Evolutionary conservation across 2,888 invertebrate species (phyloP), one percentile per base, ranked within the genome.

Genomic region (Gymnocheta viridis): DNA sequence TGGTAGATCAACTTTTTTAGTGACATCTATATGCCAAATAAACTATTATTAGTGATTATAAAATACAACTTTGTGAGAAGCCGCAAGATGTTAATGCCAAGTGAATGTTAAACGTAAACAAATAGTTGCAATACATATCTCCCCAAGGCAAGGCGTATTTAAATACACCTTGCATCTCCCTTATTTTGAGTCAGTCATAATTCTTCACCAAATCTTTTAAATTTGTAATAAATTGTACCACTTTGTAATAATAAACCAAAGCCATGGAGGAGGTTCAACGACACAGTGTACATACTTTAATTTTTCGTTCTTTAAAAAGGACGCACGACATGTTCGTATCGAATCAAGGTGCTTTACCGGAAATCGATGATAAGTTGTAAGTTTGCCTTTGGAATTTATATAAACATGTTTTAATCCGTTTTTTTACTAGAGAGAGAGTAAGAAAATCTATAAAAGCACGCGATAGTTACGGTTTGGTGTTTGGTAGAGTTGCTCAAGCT

Each of bases 321-420:
- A 98, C 98, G 0, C 99, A 99, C 91, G 99, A 99, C 92, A 96
- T 99, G 96, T 99, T 99, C 92, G 93, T 98, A 60, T 95, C 96
- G 14, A 98, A 98, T 91, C 98, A 98, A 91, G 96, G 96, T 27
- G 93, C 94, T 84, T 92, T 98, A 72, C 98, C 98, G 4, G 95
- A 96, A 67, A 94, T 96, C 51, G 98, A 98, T 91, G 96, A 96
- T 72, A 94, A 94, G 90, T 95, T 97, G 97, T 97, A 93, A 87
- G 86, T 87, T 62, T 10, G 77, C 85, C 66, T 47, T 62, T 7
- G 24, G 6, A 17, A 2, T 38, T 5, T 58, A 32, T 49, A 4
- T 35, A 77, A 2, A 47, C 4, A 10, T 10, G 7, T 6, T 24
- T 27, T 27, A 10, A 38, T 14, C n/a, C 1, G 44, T 19, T 41